phyloP scores from a whole-genome alignment of 1,140 invertebrate genomes.

The Calephelis nemesis region DNA sequence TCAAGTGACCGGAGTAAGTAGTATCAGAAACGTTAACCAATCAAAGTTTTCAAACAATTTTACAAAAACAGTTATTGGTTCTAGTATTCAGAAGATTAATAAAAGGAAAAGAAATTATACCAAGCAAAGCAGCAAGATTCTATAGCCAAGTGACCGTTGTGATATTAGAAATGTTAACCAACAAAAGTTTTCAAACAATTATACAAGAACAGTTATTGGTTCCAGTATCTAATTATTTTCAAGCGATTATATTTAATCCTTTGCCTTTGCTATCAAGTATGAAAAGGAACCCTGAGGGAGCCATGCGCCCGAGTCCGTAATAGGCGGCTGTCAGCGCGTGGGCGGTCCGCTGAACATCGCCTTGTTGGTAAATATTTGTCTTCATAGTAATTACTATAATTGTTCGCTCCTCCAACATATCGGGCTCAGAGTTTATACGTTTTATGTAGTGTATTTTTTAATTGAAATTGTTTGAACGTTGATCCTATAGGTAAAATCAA shows the following conservation, averaged over 20 bases:
- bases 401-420: conserved; percentile 32
- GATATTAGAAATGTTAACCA: too few relatives aligned
- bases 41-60: too few relatives aligned
- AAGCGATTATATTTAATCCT: conserved; percentile 35
- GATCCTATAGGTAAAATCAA: background rate
- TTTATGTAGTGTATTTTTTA: background rate
- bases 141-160: too few relatives aligned
- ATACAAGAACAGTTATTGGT: too few relatives aligned
- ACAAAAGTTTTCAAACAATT: too few relatives aligned
- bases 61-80: too few relatives aligned
- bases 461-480: background rate
- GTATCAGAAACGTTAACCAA: too few relatives aligned
- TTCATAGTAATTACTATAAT: conserved; percentile 65
- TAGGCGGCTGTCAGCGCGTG: conserved; percentile 58
- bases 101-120: too few relatives aligned
- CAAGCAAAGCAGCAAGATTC: too few relatives aligned
- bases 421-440: background rate
- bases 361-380: conserved; percentile 73
- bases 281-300: conserved; percentile 46
- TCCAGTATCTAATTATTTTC: conserved; percentile 32
- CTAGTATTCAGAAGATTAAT: too few relatives aligned
- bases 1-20: too few relatives aligned
- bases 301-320: conserved; percentile 48
- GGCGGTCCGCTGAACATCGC: conserved; percentile 61
- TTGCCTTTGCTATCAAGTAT: conserved; percentile 34